These are phyloP conservation scores for Luehdorfia chinensis DNA, from an alignment of 1,140 invertebrate genomes.

Conservation along the genomic window DNA sequence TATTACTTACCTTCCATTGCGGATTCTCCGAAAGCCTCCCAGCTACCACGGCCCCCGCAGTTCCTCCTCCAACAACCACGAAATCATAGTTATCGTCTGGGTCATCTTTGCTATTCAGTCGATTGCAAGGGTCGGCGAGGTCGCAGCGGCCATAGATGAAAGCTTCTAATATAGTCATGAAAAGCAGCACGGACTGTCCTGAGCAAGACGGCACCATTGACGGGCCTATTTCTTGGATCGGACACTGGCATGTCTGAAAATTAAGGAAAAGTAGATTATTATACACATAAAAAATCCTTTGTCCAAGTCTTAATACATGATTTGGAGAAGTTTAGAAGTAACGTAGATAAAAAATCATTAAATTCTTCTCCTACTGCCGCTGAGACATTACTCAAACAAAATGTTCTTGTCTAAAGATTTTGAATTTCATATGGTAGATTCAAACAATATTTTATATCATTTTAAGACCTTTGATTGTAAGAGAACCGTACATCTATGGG, in stretches of 20 bases:
- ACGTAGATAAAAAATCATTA: too few relatives aligned
- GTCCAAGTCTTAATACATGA: too few relatives aligned
- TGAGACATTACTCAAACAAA: too few relatives aligned
- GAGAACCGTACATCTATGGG: too few relatives aligned
- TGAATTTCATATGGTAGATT: too few relatives aligned
- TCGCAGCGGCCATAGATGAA: constrained; percentile 90
- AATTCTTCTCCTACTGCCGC: too few relatives aligned
- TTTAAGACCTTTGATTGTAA: too few relatives aligned
- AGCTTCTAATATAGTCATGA: constrained; percentile 88
- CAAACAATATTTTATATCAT: too few relatives aligned
- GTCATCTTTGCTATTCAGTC: constrained; percentile 32
- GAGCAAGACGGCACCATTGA: constrained; percentile 29
- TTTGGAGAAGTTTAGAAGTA: too few relatives aligned
- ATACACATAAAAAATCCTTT: too few relatives aligned
- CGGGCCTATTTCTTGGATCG: constrained; percentile 35
- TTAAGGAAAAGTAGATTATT: too few relatives aligned
- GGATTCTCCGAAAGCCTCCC: constrained; percentile 80
- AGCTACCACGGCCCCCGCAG: constrained; percentile 90
- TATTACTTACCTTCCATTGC: constrained; percentile 79
- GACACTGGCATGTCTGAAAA: constrained; percentile 34
- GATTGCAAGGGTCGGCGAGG: constrained; percentile 72
- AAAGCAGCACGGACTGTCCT: constrained; percentile 28
- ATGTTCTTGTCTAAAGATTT: too few relatives aligned
- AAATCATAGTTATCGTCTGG: constrained; percentile 84
- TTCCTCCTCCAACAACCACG: constrained; percentile 88